Base-by-base conservation (phyloP, 2,113 vertebrate genomes). In the Chaetorhynchus papuensis region DNA sequence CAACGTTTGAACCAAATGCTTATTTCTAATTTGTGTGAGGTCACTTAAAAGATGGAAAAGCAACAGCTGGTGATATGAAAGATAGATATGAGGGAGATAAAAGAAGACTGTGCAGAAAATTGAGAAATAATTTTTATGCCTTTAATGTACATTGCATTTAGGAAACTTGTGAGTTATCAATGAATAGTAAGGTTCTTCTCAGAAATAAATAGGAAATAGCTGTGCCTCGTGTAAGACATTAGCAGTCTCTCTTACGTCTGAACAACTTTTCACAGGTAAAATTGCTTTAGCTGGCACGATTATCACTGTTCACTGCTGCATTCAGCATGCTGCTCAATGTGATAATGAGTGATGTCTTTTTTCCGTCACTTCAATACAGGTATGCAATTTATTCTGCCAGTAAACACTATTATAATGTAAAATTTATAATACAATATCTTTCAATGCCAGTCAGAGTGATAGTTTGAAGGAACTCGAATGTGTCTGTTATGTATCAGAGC, bases 381-480 rank as follows among this genome's bases (percentile, higher is more conserved):
- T 91, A 94, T 97, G 93, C 79, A 90, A 91, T 97, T 97, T 95
- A 90, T 97, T 97, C 96, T 74, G 35, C 94, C 93, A 94, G 96
- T 97, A 97, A 97, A 97, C 95, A 97, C 87, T 94, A 91, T 97
- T 97, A 96, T 97, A 96, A 97, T 96, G 93, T 96, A 96, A 97
- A 97, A 97, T 96, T 96, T 96, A 97, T 95, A 97, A 97, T 97
- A 97, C 93, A 97, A 85, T 97, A 97, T 97, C 82, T 96, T 94
- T 96, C 96, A 96, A 22, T 93, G 95, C 87, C 96, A 96, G 92
- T 97, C 95, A 97, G 90, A 92, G 35, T 96, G 91, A 97, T 94
- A 90, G 87, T 86, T 95, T 97, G 91, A 96, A 96, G 87, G 92
- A 96, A 85, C 94, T 88, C 4, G 7, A 93, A 90, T 72, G 61